Evolutionary conservation across 1,140 invertebrate genomes (phyloP).

Genomic region (Pseudomyrmex concolor): DNA sequence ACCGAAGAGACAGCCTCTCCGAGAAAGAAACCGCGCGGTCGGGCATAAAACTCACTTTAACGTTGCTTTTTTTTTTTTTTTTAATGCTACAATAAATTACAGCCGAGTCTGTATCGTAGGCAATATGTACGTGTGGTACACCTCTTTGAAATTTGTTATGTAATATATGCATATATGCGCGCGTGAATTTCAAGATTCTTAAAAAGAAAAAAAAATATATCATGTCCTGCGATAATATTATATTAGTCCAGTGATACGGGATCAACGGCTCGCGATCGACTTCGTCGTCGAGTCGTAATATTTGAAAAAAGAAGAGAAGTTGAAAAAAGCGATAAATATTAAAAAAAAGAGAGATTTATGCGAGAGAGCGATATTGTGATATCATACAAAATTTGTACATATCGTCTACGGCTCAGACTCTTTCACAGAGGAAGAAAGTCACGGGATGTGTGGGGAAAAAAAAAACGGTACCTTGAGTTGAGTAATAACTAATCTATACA

Average conservation of each 20-base stretch:
- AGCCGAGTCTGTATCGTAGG: conserved; percentile 79
- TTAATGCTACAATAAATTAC: conserved; percentile 65
- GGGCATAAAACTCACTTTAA: conserved; percentile 78
- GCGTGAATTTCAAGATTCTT: conserved; percentile 73
- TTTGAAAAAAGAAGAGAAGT: conserved; percentile 59
- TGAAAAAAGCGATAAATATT: conserved; percentile 45
- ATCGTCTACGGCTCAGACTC: conserved; percentile 77
- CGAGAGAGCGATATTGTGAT: conserved; percentile 73
- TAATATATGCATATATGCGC: conserved; percentile 70
- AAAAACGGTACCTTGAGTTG: conserved; percentile 70
- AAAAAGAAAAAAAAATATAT: conserved; percentile 60
- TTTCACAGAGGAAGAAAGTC: conserved; percentile 66
- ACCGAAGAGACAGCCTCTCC: conserved; percentile 75
- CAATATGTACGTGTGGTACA: conserved; percentile 78
- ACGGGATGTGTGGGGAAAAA: conserved; percentile 63
- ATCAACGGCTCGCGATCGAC: conserved; percentile 70
- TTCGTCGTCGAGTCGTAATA: conserved; percentile 71
- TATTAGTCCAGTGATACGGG: conserved; percentile 73
- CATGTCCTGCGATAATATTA: conserved; percentile 73
- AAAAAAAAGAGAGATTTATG: conserved; percentile 65
- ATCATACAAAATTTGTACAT: conserved; percentile 77
- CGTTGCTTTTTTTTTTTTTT: conserved; percentile 57
- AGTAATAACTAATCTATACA: conserved; percentile 77
- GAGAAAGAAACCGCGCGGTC: conserved; percentile 80
- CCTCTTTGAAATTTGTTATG: conserved; percentile 68